Conservation (phyloP, 2,113 vertebrate genomes). For the Anser cygnoides region DNA sequence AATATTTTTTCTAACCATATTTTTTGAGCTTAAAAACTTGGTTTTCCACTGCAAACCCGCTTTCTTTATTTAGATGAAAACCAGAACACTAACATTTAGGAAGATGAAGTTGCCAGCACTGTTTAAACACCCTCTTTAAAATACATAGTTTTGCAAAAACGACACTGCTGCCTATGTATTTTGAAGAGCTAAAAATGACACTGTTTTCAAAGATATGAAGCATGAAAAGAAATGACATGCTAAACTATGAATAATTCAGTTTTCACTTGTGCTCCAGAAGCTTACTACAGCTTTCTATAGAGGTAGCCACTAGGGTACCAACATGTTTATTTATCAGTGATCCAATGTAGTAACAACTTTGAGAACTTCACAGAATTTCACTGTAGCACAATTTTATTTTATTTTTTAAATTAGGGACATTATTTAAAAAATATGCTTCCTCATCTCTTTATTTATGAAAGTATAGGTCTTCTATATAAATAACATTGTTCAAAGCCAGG, state of each 20-base stretch:
- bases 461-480: neutral
- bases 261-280: slow-evolving; percentile 15
- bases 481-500: neutral
- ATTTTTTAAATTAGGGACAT: neutral
- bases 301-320: neutral
- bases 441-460: neutral
- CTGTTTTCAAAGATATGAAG: slow-evolving; percentile 22
- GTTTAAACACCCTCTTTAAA: slow-evolving; percentile 26
- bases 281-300: neutral
- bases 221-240: slow-evolving; percentile 28
- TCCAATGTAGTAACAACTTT: neutral
- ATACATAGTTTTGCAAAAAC: slow-evolving; percentile 20
- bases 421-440: neutral
- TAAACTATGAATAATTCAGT: neutral
- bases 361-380: neutral
- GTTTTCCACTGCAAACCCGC: slow-evolving; percentile 20
- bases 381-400: neutral
- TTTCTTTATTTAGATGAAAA: slow-evolving; percentile 50
- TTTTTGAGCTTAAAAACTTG: neutral
- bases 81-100: slow-evolving; percentile 38
- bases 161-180: slow-evolving; percentile 8
- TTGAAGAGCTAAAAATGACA: slow-evolving; percentile 32
- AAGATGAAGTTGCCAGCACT: slow-evolving; percentile 4
- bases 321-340: neutral
- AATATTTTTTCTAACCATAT: neutral